These are phyloP conservation scores for Etheostoma nigrum DNA, from an alignment of 2,797 vertebrate genomes.

Conservation along the genomic window DNA sequence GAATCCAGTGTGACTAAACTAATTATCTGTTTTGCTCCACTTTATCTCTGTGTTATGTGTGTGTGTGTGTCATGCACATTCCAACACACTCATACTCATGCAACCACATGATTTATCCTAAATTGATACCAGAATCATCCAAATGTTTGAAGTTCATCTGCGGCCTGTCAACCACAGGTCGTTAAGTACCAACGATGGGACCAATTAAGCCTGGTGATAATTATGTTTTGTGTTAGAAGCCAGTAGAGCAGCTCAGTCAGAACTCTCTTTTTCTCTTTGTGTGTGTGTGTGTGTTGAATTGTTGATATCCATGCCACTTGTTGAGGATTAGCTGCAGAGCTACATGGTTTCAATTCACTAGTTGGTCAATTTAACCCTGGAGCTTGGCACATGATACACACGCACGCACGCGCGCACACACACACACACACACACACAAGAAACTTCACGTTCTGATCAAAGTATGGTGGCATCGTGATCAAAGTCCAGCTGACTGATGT, in stretches of 20 bases:
- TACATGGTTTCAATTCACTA: conserved; percentile 24
- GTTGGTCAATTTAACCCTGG: conserved; percentile 12
- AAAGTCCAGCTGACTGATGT: conserved; percentile 20
- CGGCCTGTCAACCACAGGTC: conserved; percentile 25
- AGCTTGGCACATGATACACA: conserved; percentile 10
- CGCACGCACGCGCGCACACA: too few species aligned
- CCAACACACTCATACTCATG: conserved; percentile 18
- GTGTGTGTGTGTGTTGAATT: conserved; percentile 2
- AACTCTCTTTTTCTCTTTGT: conserved; percentile 4
- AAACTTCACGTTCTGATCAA: conserved; percentile 37
- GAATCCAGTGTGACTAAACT: conserved; percentile 33
- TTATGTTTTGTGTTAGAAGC: conserved; percentile 39
- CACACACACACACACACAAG: background rate
- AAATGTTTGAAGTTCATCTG: conserved; percentile 55
- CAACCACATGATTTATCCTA: conserved; percentile 16
- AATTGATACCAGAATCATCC: conserved; percentile 66
- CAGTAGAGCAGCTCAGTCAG: conserved; percentile 24
- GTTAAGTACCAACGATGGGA: conserved; percentile 35
- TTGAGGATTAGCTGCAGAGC: conserved; percentile 32
- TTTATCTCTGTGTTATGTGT: conserved; percentile 10
- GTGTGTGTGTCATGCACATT: conserved; percentile 42
- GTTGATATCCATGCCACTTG: conserved; percentile 24
- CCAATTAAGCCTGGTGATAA: conserved; percentile 49
- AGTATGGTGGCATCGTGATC: conserved; percentile 34
- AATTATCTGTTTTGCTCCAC: conserved; percentile 33